These are phyloP conservation scores for Campylomormyrus tamandua DNA, from an alignment of 2,113 vertebrate genomes.

Conservation along the genomic window DNA sequence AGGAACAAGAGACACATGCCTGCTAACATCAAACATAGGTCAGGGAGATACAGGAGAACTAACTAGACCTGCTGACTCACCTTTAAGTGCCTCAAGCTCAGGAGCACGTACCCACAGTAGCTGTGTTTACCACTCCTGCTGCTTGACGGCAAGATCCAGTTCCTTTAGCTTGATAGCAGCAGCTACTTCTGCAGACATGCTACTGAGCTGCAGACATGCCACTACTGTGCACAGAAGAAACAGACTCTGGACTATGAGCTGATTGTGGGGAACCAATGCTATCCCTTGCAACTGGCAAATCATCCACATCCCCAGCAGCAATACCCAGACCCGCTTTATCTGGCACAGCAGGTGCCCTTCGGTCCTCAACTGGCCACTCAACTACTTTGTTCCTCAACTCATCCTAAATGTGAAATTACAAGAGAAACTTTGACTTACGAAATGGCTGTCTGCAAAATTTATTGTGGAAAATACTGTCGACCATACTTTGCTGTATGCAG, in stretches of 20 bases:
- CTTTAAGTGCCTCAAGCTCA: background rate
- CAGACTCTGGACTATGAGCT: too few species aligned
- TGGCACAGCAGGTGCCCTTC: too few species aligned
- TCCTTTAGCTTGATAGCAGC: background rate
- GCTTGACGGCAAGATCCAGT: background rate
- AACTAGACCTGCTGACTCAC: background rate
- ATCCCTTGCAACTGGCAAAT: too few species aligned
- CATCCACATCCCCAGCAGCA: too few species aligned
- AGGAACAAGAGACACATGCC: background rate
- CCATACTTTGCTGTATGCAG: background rate
- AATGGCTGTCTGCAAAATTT: background rate
- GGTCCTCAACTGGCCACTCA: too few species aligned
- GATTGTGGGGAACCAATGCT: too few species aligned
- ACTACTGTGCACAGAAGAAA: too few species aligned
- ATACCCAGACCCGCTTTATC: too few species aligned
- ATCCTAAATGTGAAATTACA: background rate
- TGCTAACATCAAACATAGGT: background rate
- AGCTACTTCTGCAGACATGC: background rate
- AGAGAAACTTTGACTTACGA: background rate
- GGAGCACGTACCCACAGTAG: background rate
- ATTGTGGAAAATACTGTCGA: background rate
- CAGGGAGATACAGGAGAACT: background rate
- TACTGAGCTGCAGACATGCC: too few species aligned
- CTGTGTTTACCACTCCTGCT: background rate
- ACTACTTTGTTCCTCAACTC: too few species aligned